phyloP scores from a whole-genome alignment of 2,113 vertebrate genomes.

The Platanista minor region DNA sequence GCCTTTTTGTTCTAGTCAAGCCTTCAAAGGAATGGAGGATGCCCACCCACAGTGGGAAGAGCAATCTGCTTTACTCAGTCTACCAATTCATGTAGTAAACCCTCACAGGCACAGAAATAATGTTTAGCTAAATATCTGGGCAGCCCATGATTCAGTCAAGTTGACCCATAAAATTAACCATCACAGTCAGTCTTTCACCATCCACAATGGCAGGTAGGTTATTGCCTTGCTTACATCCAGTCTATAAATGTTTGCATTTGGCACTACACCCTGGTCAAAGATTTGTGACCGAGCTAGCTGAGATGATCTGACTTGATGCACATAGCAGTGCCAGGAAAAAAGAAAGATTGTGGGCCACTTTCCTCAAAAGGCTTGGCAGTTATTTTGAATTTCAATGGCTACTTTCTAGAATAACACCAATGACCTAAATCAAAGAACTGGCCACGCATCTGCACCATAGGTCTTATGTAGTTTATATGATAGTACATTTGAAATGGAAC shows the following conservation, averaged over 20 bases:
- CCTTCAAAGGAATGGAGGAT: neutral
- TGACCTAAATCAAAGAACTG: slow-evolving; percentile 9
- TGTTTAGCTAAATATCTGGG: neutral
- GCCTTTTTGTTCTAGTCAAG: neutral
- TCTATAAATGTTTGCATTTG: neutral
- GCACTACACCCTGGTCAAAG: neutral
- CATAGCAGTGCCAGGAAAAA: neutral
- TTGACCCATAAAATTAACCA: neutral
- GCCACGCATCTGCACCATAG: neutral
- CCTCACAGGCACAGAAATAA: neutral
- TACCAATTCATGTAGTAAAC: neutral
- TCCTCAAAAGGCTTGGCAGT: neutral
- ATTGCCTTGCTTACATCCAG: neutral
- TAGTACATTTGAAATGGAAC: neutral
- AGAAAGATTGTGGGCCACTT: neutral
- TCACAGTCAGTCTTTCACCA: neutral
- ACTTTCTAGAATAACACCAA: neutral
- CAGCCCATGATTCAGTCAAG: neutral
- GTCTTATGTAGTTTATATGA: neutral
- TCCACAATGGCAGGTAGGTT: neutral
- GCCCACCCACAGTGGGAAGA: neutral
- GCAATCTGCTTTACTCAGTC: neutral
- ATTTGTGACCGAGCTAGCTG: neutral
- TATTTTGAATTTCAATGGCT: neutral
- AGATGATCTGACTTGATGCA: neutral